These are phyloP conservation scores for Herpetotheres cachinnans DNA, from an alignment of 2,113 vertebrate genomes.

Conservation along the genomic window DNA sequence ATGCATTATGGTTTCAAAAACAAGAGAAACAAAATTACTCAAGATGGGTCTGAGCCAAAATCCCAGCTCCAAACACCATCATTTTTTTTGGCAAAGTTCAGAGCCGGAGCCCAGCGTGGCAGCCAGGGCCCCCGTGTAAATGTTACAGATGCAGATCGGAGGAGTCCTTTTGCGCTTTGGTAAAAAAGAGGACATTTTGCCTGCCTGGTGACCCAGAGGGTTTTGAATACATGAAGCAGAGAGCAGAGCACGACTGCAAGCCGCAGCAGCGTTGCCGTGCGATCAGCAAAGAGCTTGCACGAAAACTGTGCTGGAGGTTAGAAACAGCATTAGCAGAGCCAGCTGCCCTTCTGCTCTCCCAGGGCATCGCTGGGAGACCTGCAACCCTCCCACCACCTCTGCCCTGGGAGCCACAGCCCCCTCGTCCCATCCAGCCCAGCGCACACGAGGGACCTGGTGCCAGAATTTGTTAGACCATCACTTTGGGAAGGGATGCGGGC, in stretches of 20 bases:
- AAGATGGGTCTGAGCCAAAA: constrained; percentile 7
- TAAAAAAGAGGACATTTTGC: not conserved
- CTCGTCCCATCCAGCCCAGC: rapidly evolving
- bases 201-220: not conserved
- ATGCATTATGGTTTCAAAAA: constrained; percentile 35
- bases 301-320: not conserved
- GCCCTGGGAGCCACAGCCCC: not conserved
- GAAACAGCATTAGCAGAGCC: not conserved
- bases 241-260: not conserved
- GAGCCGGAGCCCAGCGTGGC: not conserved
- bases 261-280: rapidly evolving
- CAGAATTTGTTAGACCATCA: not conserved
- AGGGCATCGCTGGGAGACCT: not conserved
- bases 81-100: not conserved
- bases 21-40: constrained; percentile 28
- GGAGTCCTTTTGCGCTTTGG: not conserved
- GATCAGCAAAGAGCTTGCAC: not conserved
- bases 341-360: not conserved
- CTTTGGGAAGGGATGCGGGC: not conserved
- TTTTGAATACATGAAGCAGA: not conserved
- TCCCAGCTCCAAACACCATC: constrained; percentile 17
- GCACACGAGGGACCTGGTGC: rapidly evolving
- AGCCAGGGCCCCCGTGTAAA: not conserved
- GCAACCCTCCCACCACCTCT: not conserved
- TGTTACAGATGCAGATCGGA: not conserved